Conservation (phyloP, 2,888 invertebrate species). For the Bursaphelenchus okinawaensis region DNA sequence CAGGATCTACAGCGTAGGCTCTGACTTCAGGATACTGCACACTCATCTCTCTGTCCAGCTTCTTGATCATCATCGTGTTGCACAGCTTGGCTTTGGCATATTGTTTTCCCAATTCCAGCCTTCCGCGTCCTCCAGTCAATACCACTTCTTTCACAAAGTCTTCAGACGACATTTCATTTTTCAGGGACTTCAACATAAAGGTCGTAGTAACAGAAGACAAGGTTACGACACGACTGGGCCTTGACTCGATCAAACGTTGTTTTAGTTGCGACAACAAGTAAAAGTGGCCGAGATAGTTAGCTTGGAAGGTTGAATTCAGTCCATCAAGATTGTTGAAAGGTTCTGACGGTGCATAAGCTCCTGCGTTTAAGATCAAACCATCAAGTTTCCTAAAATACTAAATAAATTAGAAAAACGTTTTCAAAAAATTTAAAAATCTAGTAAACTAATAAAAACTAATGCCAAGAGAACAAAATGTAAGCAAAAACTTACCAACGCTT, state of each 20-base stretch:
- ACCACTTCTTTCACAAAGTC: background rate
- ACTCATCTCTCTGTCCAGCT: constrained; percentile 39
- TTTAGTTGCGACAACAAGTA: background rate
- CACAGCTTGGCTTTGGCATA: constrained; percentile 48
- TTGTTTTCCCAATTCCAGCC: constrained; percentile 14
- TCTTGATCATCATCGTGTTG: constrained; percentile 42
- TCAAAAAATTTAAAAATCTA: too few relatives aligned
- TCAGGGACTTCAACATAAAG: background rate
- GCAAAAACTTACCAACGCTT: constrained; percentile 29
- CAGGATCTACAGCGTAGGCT: constrained; percentile 77
- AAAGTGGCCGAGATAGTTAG: background rate
- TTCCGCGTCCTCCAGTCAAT: background rate
- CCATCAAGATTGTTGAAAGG: background rate
- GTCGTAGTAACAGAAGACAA: background rate
- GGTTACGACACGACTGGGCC: background rate
- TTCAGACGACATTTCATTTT: background rate
- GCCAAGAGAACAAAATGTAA: too few relatives aligned
- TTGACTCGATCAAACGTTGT: background rate
- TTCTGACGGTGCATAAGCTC: constrained; percentile 18
- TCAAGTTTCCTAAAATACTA: constrained; percentile 59
- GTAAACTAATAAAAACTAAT: too few relatives aligned
- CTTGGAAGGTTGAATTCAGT: background rate
- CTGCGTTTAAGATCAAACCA: constrained; percentile 63
- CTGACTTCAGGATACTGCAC: constrained; percentile 37
- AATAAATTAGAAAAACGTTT: background rate